Base-by-base conservation (phyloP, 2,113 vertebrate genomes). In the Trachemys scripta region DNA sequence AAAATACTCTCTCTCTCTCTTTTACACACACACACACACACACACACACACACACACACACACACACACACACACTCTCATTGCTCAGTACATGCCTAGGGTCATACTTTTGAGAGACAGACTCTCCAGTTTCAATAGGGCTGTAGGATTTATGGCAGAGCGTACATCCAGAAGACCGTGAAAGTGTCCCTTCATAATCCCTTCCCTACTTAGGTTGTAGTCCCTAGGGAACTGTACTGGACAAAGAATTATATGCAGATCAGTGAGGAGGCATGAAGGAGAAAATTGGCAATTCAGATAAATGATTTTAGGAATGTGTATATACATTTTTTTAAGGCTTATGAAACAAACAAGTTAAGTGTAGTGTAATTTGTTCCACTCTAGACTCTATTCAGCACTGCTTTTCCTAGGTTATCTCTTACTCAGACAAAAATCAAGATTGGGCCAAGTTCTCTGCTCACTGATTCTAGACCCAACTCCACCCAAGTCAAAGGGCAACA, bases 31-130 rank as follows among this genome's bases (percentile, higher is more conserved):
- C 17, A 53, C 47, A 49, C 47, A 49, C 47, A 47, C 47, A 47
- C 19, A 20, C 51, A 53, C 51, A 53, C 51, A 53, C 51, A 54
- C 20, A 56, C 20, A 56, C 20, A 8, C 19, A 38, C 10, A 90
- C 80, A 94, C 92, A 51, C 50, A 53, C 16, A 53, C 51, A 53
- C 7, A 89, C 91, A 94, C 9, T 31, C 9, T 92, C 95, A 85
- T 69, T 93, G 95, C 95, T 97, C 93, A 96, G 86, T 95, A 96
- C 80, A 97, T 95, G 95, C 96, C 80, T 72, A 88, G 82, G 86
- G 96, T 96, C 87, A 96, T 69, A 45, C 83, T 96, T 94, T n/a
- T 62, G 54, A 88, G 93, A 94, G 92, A 80, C 72, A 90, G 81
- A 87, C 85, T 88, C 24, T 92, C 85, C 80, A 82, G 92, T 91